Percentiles rank a stretch among this genome's conserved stretches.
phyloP scores from a whole-genome alignment of 2,113 vertebrate genomes.

The Canis aureus region DNA sequence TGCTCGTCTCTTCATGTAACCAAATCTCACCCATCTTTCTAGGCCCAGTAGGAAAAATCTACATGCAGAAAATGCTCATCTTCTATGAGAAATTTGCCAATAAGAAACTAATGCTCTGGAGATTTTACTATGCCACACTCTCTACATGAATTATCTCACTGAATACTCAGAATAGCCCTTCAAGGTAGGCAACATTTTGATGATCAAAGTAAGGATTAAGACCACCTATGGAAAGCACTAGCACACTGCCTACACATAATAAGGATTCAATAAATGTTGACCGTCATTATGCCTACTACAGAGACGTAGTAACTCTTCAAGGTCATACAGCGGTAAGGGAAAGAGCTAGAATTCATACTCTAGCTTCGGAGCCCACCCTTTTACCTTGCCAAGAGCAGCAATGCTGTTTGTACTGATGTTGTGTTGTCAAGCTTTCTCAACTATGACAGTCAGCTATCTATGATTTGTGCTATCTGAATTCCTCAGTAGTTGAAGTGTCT shows the following conservation, averaged over 20 bases:
- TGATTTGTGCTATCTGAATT: neutral
- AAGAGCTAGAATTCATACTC: neutral
- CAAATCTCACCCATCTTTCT: neutral
- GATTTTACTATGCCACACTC: neutral
- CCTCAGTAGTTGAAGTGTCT: neutral
- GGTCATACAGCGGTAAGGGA: neutral
- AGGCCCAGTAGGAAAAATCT: neutral
- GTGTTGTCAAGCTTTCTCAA: neutral
- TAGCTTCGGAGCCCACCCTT: neutral
- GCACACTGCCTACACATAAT: neutral
- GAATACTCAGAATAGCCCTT: neutral
- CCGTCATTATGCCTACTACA: neutral
- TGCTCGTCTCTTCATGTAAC: neutral
- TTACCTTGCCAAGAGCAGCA: neutral
- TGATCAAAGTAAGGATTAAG: neutral
- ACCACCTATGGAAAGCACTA: neutral
- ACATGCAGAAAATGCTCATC: neutral
- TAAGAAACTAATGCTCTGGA: neutral
- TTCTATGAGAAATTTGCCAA: neutral
- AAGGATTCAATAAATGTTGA: neutral
- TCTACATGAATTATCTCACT: neutral
- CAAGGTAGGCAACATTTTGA: neutral
- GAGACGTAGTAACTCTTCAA: neutral
- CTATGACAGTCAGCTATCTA: accelerated
- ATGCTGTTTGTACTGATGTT: too few species aligned